Evolutionary conservation across 2,888 invertebrate species (phyloP), one percentile per base, ranked within the genome.

Genomic region (Drosophila mulleri): DNA sequence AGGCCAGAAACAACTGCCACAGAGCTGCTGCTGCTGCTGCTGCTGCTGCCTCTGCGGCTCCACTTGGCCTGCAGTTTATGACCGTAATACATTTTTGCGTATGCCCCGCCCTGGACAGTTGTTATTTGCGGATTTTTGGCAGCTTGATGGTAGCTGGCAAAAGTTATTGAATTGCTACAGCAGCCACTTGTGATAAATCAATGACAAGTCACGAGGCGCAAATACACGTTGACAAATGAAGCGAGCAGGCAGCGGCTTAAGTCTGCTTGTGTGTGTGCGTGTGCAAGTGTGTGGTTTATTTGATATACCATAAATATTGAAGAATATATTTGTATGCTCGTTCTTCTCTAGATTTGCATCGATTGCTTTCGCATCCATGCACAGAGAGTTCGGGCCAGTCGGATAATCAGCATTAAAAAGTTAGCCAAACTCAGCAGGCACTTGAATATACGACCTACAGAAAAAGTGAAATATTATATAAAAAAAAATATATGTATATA

Each of bases 331-430:
- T 66, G 63, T 64, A 61, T 68, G 61, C 37, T 67, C 48, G 42
- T 23, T 35, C 59, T 14, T 42, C 64, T 57, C 62, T 37, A 63
- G 53, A 82, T 68, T 32, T 32, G 32, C 32, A 32, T 32, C 32
- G 11, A 32, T 32, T 32, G 32, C 32, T 11, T 11, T 3, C 32
- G 9, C 32, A 11, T 11, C 32, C 9, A 32, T 11, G 2, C 32
- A 11, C 60, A 44, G 77, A 58, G 35, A 67, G 60, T 68, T 78
- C 32, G 41, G 76, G 59, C 63, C 67, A 57, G 56, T 32, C 54
- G 75, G 88, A 85, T 88, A 88, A 88, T 88, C 88, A 82, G 82
- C 54, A 88, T 80, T 88, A 73, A 78, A 85, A 88, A 83, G 71
- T 74, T 67, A 48, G 67, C 70, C 72, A 57, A 54, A 66, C 65